A percentile compares a stretch with the other conserved stretches of the same genome.
Evolutionary conservation across 2,888 invertebrate species (phyloP).

Genomic region (Leptinotarsa peninsularis): DNA sequence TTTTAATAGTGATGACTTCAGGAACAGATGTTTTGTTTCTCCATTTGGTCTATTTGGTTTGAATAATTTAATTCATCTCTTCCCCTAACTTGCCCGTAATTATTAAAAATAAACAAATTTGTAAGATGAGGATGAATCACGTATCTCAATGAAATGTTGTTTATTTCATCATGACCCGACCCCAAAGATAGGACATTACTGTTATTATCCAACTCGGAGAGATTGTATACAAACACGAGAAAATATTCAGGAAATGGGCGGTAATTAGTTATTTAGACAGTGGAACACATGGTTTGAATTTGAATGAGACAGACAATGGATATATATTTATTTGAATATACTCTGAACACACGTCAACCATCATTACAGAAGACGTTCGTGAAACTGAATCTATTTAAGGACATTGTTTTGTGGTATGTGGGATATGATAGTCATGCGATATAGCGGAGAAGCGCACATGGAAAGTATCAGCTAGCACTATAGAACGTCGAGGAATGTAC

Average conservation of each 20-base stretch:
- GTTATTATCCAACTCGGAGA: background rate
- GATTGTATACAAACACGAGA: conserved; percentile 20
- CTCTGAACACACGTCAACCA: background rate
- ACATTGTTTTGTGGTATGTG: background rate
- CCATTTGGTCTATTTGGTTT: no score
- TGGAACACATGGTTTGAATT: conserved; percentile 27
- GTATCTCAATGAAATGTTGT: no score
- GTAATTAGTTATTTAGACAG: conserved; percentile 32
- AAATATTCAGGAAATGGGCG: conserved; percentile 30
- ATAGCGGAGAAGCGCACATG: background rate
- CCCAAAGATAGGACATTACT: background rate
- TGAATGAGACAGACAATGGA: conserved; percentile 26
- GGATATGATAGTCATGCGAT: background rate
- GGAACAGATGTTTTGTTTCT: no score
- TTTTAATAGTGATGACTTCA: no score
- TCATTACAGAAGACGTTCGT: background rate
- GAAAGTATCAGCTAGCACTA: background rate
- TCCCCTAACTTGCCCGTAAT: no score
- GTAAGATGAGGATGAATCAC: no score
- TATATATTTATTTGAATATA: conserved; percentile 16
- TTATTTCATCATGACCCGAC: conserved; percentile 8
- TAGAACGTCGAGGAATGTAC: background rate
- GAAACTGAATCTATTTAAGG: conserved; percentile 7
- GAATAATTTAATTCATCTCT: no score
- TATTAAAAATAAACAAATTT: no score